Evolutionary conservation across 2,797 vertebrate species (phyloP).

Genomic region (Oreonectes daqikongensis): DNA sequence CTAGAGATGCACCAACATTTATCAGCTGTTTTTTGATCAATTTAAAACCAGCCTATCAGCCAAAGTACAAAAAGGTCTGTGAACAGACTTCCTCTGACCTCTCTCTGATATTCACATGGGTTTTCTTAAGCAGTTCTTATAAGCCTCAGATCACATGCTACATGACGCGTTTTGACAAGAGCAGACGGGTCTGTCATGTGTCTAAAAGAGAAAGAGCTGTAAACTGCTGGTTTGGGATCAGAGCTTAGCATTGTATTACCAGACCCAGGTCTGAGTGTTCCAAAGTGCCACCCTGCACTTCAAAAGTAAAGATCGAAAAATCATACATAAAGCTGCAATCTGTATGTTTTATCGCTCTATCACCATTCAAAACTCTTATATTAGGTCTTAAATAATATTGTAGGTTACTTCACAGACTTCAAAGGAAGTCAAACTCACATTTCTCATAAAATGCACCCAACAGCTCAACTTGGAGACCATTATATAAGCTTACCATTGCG

Average conservation of each 20-base stretch:
- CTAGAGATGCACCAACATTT: background rate
- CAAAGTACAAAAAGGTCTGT: too few relatives aligned
- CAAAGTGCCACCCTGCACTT: background rate
- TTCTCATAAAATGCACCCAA: too few relatives aligned
- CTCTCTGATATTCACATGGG: constrained; percentile 13
- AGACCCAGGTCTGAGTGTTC: background rate
- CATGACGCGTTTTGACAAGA: background rate
- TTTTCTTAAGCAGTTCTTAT: constrained; percentile 28
- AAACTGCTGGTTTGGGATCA: background rate
- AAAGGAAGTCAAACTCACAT: too few relatives aligned
- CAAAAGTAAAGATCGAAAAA: too few relatives aligned
- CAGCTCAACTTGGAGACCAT: too few relatives aligned
- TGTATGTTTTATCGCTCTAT: too few relatives aligned
- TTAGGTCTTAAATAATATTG: too few relatives aligned
- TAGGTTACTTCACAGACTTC: too few relatives aligned
- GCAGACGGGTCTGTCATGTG: constrained; percentile 14
- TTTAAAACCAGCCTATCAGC: too few relatives aligned
- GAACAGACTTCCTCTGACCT: constrained; percentile 1
- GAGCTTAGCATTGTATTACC: background rate
- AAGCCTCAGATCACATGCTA: constrained; percentile 27
- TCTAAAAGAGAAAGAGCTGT: background rate
- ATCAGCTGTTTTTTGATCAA: background rate
- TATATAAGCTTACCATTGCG: too few relatives aligned
- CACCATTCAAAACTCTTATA: too few relatives aligned
- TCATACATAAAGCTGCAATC: background rate